phyloP scores from a whole-genome alignment of 2,113 vertebrate species.

The Vimba vimba region DNA sequence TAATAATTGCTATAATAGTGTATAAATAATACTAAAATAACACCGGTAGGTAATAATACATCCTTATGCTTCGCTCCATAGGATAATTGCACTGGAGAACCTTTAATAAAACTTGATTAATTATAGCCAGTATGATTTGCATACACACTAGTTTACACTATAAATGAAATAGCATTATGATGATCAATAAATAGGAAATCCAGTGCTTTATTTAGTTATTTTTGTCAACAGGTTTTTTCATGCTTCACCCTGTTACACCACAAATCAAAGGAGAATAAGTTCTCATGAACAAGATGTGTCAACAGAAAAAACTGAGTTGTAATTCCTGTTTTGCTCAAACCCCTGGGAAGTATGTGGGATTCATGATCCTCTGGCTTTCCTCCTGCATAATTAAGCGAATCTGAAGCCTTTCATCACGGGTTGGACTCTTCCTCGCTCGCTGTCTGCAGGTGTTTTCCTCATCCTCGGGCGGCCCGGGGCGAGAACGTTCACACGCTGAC shows the following conservation, averaged over 20 bases:
- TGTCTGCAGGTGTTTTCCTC: slow-evolving; percentile 34
- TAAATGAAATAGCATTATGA: no score
- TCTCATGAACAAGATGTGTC: background rate
- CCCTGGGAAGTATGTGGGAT: slow-evolving; percentile 67
- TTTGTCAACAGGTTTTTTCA: background rate
- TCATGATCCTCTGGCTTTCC: slow-evolving; percentile 67
- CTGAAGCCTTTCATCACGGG: slow-evolving; percentile 38
- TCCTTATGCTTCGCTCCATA: no score
- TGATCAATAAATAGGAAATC: background rate
- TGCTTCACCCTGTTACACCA: no score
- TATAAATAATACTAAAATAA: no score
- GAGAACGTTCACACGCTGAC: background rate
- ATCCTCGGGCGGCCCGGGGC: background rate
- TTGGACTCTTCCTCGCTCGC: slow-evolving; percentile 27
- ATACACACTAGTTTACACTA: no score
- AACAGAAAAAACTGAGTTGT: background rate
- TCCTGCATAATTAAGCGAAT: slow-evolving; percentile 74
- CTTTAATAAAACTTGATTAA: no score
- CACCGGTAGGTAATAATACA: no score
- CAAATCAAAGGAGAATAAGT: background rate
- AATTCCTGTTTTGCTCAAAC: slow-evolving; percentile 62
- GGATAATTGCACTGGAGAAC: no score
- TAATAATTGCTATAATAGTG: no score
- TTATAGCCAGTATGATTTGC: no score
- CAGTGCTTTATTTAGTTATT: background rate